Evolutionary conservation across 2,113 vertebrate genomes (phyloP).

Genomic region (Zingel zingel): DNA sequence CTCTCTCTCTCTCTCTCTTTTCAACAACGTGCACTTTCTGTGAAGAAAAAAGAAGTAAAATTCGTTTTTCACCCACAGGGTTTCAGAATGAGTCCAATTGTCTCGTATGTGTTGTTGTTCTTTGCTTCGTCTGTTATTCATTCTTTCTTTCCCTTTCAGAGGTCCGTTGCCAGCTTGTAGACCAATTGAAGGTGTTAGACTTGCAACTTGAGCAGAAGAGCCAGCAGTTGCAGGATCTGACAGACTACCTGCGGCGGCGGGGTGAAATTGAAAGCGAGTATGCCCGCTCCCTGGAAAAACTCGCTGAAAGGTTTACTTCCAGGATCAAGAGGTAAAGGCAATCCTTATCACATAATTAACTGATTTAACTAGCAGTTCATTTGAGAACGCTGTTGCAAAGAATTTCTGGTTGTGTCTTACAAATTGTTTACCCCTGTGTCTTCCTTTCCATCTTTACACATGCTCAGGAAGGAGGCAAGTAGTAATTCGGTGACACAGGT

Average conservation of each 20-base stretch:
- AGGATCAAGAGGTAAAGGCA: constrained; percentile 79
- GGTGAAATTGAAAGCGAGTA: constrained; percentile 91
- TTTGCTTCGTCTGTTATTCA: background rate
- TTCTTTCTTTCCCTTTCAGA: constrained; percentile 72
- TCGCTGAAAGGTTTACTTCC: constrained; percentile 86
- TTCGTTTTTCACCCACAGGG: background rate
- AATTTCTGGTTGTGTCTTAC: background rate
- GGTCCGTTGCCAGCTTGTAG: constrained; percentile 88
- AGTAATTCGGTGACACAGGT: constrained; percentile 86
- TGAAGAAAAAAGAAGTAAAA: background rate
- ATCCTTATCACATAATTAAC: no score
- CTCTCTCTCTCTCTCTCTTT: background rate
- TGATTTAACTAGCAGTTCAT: background rate
- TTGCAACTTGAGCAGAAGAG: constrained; percentile 88
- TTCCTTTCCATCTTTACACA: background rate
- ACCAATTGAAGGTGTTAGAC: constrained; percentile 90
- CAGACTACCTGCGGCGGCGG: constrained; percentile 88
- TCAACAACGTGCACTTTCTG: background rate
- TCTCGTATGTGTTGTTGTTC: background rate
- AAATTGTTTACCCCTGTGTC: background rate
- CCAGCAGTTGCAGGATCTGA: constrained; percentile 90
- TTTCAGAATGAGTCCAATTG: constrained; percentile 30
- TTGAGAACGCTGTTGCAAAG: background rate
- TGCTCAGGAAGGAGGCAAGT: constrained; percentile 87
- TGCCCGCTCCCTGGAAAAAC: constrained; percentile 89